phyloP scores from a whole-genome alignment of 2,797 vertebrate species.

The Sebastes taczanowskii region DNA sequence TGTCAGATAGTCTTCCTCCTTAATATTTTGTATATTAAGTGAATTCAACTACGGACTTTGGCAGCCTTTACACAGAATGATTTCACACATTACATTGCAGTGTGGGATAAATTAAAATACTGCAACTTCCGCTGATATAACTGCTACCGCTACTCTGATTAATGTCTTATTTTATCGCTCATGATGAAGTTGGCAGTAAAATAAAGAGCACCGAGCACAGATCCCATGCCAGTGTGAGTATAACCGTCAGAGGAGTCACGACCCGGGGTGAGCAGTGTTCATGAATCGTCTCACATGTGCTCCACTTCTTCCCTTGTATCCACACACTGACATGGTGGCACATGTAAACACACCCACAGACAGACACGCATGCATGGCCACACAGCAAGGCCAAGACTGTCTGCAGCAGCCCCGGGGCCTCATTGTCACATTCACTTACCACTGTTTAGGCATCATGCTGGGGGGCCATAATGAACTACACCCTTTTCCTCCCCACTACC shows the following conservation, averaged over 20 bases:
- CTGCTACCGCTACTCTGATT: slow-evolving; percentile 3
- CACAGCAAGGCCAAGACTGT: slow-evolving; percentile 60
- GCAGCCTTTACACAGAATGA: neutral
- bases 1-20: neutral
- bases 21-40: neutral
- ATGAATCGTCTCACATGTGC: slow-evolving; percentile 67
- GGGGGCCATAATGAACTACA: slow-evolving; percentile 65
- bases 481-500: slow-evolving; percentile 12
- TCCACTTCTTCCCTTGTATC: slow-evolving; percentile 39
- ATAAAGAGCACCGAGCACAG: slow-evolving; percentile 20
- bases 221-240: slow-evolving; percentile 32
- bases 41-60: neutral
- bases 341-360: slow-evolving; percentile 45
- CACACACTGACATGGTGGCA: slow-evolving; percentile 47
- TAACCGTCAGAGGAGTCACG: slow-evolving; percentile 55
- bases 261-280: slow-evolving; percentile 54
- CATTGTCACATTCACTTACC: slow-evolving; percentile 80
- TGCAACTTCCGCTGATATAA: slow-evolving; percentile 5
- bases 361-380: slow-evolving; percentile 41
- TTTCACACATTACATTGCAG: neutral
- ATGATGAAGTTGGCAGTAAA: slow-evolving; percentile 41
- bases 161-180: slow-evolving; percentile 34
- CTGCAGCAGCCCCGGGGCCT: slow-evolving; percentile 60
- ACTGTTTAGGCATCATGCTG: slow-evolving; percentile 75
- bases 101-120: slow-evolving; percentile 20